phyloP scores from a whole-genome alignment of 2,888 invertebrate genomes.

The Andrena hattorfiana region DNA sequence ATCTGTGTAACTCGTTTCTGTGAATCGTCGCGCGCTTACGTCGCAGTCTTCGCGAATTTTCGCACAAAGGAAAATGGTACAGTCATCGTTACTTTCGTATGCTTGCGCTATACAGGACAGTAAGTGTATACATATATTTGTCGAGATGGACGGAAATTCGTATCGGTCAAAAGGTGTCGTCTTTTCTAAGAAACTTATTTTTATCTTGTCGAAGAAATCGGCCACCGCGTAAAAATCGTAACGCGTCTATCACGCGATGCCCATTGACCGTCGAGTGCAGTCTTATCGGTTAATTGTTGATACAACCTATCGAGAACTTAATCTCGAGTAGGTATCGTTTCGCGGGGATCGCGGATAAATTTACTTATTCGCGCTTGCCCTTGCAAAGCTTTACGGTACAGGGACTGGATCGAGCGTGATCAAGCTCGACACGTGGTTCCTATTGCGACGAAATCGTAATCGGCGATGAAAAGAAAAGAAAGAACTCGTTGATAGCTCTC shows the following conservation, averaged over 20 bases:
- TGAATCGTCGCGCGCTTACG: background rate
- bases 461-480: background rate
- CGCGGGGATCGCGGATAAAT: background rate
- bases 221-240: background rate
- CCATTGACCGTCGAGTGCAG: slow-evolving; percentile 14
- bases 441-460: background rate
- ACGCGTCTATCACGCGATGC: background rate
- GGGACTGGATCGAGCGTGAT: no score
- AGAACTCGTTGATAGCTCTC: no score
- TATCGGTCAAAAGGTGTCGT: background rate
- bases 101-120: no score
- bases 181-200: slow-evolving; percentile 10
- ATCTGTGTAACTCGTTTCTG: background rate
- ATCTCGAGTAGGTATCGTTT: background rate
- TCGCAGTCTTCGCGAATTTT: background rate
- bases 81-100: background rate
- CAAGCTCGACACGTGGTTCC: no score
- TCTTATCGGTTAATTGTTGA: slow-evolving; percentile 38
- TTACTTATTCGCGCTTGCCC: background rate
- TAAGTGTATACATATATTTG: no score
- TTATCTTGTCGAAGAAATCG: slow-evolving; percentile 6
- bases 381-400: no score
- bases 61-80: background rate
- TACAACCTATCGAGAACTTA: slow-evolving; percentile 4
- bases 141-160: background rate